Evolutionary conservation across 2,113 vertebrate genomes (phyloP), one percentile per base, ranked within the genome.

Genomic region (Cephalopterus ornatus): DNA sequence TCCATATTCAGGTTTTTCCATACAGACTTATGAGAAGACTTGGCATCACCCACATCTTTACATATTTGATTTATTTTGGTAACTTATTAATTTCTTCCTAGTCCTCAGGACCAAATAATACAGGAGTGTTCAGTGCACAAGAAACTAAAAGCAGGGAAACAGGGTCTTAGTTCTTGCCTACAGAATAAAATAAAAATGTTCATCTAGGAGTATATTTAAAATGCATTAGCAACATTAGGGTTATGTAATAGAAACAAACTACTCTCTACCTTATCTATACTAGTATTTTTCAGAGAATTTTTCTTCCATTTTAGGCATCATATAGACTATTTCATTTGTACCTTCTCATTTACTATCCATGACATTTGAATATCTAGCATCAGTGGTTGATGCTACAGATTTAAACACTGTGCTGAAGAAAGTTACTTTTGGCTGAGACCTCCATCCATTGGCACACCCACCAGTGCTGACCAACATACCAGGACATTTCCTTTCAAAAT

Each of bases 291-390:
- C 27, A 14, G 49, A 50, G 49, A 50, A 50, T 50, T 50, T 50
- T 50, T 27, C 49, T 27, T 50, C 49, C 22, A 52, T 28, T 52
- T 28, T 28, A 52, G 50, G 50, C 50, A 52, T 16, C 50, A 52
- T 52, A 52, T 52, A 16, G 50, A 52, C 26, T 28, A 50, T 52
- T 27, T 52, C 52, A 47, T 91, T 95, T 82, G 65, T 55, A 71
- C 11, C 26, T 91, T 91, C 73, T 96, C 15, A 68, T 75, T 93
- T 91, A 70, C 52, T 3, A 6, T 46, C 22, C n/a, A 30, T 37
- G 71, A 23, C 39, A 83, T 92, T 87, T 49, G 13, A 89, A 85
- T 71, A 92, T 95, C 37, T 67, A 85, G 11, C 33, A 72, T 41
- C 53, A 63, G 17, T 17, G 12, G 19, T 11, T 66, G n/a, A 96